Base-by-base conservation (phyloP, 1,140 invertebrate genomes). In the Delia radicum region DNA sequence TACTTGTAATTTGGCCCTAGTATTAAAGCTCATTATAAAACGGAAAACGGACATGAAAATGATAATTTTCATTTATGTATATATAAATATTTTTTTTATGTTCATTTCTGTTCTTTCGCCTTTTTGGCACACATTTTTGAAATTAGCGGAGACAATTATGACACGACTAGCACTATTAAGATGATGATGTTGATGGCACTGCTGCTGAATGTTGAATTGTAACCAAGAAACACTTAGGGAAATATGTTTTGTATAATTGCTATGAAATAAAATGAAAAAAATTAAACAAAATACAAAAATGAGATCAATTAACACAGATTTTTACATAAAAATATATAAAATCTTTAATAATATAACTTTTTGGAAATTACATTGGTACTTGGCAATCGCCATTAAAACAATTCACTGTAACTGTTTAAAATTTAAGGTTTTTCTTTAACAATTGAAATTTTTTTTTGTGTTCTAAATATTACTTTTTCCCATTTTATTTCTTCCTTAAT, bases 41-140 rank as follows among this genome's bases (percentile, higher is more conserved):
- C 65, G 65, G 65, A 33, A 69, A 69, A 69, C 65, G 65, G 65
- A 69, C 37, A 69, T 69, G 29, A 69, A 69, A 69, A 69, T 69
- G 29, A 69, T 69, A 69, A 69, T 69, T 69, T 69, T n/a, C 24
- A 6, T 55, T 21, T 21, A 4, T 55, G n/a, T 55, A 1, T n/a
- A 13, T 55, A 10, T 42, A 42, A 13, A 15, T n/a, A n/a, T 21
- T 55, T n/a, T 55, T 21, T 55, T 55, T 55, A 7, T 24, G 5
- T 55, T 55, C 8, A 21, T 55, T 42, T 3, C 3, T 10, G 12
- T 42, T 13, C 8, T 55, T 24, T 24, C 21, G 13, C 18, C 29
- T 69, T 69, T 24, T 69, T 69, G 65, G 65, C 65, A 24, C 48
- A 55, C 48, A 55, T 8, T 55, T 42, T 69, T 69, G 29, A 69